Evolutionary conservation across 2,888 invertebrate species (phyloP), one percentile per base, ranked within the genome.

Genomic region (Cryptops parisi): DNA sequence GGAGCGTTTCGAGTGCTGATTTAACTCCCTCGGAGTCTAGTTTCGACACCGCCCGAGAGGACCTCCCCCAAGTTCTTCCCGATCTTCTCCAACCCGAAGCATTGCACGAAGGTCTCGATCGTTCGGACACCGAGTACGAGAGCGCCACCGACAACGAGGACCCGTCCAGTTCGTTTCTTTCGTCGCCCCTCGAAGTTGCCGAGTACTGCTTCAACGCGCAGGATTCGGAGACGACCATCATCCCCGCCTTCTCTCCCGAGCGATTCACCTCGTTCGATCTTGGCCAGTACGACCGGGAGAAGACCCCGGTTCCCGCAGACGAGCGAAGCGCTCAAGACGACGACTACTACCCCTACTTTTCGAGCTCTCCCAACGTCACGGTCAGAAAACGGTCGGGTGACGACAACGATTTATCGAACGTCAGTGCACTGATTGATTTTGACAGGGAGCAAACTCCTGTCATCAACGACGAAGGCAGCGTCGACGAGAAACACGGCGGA

Each of bases 1-100:
- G 41, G 15, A 52, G 52, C 23, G 17, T 52, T n/a, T 52, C 33
- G 12, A 47, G 46, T 27, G 38, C 38, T 19, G 52, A 52, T 22
- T 47, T 47, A 17, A 46, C 46, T 9, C 46, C 52, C 9, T 52
- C 52, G 6, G 52, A 52, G n/a, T 46, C 52, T 21, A 52, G 52
- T 47, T 52, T 52, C 25, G 47, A 52, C 39, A 52, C 52, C 2
- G 52, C 52, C 1, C 45, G 26, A 41, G 52, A 52, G 23, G 52
- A 52, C 17, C 26, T 51, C 27, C 43, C 23, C 9, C 12, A 25
- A 2, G 17, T 33, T 21, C 26, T 51, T 12, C 51, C 3, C 1
- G 51, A 47, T 47, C 47, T 47, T 25, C 19, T 47, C 17, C 46
- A 46, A 24, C 46, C 46, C 9, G 46, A 46, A 23, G 6, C 19